Base-by-base conservation (phyloP, 1,140 invertebrate species). In the Eumeta japonica region DNA sequence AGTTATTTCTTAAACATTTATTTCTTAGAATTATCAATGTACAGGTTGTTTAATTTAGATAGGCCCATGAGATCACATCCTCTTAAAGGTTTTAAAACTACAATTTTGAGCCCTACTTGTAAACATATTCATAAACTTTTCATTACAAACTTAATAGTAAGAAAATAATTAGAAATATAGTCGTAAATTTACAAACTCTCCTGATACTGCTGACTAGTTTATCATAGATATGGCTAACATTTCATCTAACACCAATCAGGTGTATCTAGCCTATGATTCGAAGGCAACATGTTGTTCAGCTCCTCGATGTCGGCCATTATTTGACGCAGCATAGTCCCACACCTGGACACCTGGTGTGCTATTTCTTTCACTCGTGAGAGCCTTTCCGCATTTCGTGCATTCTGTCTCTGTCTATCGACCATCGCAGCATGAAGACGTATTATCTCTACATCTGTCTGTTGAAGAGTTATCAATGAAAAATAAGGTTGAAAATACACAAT, bases 221-320 rank as follows among this genome's bases (percentile, higher is more conserved):
- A n/a, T n/a, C n/a, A n/a, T n/a, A n/a, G n/a, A n/a, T n/a, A n/a
- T n/a, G n/a, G n/a, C n/a, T n/a, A n/a, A n/a, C n/a, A n/a, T n/a
- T n/a, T n/a, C n/a, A n/a, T n/a, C n/a, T n/a, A n/a, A 4, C 86
- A 89, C 91, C 90, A 93, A 7, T 90, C 84, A 68, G 97, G 95
- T 1, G 91, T 88, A 71, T 95, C 90, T 12, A 97, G 60, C 20
- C 90, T 81, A 41, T 94, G 88, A 18, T 89, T 85, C 30, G 86
- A 75, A 3, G 93, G 92, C 18, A 97, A 75, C 24, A 88, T 62
- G 59, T 87, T 85, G 59, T 97, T 96, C 12, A 97, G 75, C 2
- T 83, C 83, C 52, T 94, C 90, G 50, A 95, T 79, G 32, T 85
- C 85, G 3, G 10, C 35, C 28, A 12, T 39, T 12, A 65, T 63